A percentile compares a stretch with the other conserved stretches of the same genome.
phyloP scores from a whole-genome alignment of 2,113 vertebrate genomes.

The Charina bottae region DNA sequence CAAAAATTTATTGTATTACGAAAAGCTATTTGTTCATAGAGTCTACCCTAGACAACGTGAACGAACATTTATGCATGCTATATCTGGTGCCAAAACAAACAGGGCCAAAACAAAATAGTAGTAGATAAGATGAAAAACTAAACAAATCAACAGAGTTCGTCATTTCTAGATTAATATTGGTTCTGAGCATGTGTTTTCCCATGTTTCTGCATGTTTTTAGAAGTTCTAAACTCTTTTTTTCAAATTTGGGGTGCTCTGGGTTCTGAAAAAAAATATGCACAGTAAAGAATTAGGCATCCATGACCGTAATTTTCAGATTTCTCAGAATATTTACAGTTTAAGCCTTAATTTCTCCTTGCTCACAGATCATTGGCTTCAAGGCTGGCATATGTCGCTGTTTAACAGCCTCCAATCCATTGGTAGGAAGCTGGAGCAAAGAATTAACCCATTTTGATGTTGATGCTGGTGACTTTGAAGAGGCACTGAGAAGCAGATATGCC shows the following conservation, averaged over 20 bases:
- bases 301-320: conserved; percentile 23
- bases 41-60: not conserved
- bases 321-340: conserved; percentile 46
- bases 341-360: conserved; percentile 48
- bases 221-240: not conserved
- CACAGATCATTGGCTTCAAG: conserved; percentile 37
- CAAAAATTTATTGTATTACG: not conserved
- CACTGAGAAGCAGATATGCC: conserved; percentile 53
- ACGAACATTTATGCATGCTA: not conserved
- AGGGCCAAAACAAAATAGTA: not conserved
- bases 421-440: conserved; percentile 39
- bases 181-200: not conserved
- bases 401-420: conserved; percentile 34
- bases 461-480: conserved; percentile 44
- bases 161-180: not conserved
- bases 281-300: not conserved
- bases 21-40: not conserved
- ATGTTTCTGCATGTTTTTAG: not conserved
- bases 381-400: conserved; percentile 41
- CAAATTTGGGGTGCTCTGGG: not conserved
- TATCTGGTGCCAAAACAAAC: not conserved
- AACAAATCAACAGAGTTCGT: not conserved
- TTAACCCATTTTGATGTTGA: conserved; percentile 43
- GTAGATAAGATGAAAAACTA: not conserved
- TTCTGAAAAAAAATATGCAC: not conserved